phyloP scores from a whole-genome alignment of 2,888 invertebrate genomes.

The Pachydiplax longipennis region DNA sequence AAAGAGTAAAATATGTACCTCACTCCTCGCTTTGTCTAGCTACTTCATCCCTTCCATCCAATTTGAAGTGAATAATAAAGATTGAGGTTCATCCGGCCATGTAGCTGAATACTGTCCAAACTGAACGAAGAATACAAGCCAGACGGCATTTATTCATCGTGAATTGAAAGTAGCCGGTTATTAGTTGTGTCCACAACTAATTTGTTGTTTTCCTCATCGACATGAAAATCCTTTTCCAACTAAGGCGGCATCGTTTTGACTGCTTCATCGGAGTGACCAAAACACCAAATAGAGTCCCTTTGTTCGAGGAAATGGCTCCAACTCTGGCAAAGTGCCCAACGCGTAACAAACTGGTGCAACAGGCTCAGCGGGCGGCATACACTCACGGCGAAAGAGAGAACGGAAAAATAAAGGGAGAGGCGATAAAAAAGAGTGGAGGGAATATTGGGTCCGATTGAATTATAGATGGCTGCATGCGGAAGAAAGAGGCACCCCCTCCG shows the following conservation, averaged over 20 bases:
- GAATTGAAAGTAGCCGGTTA: too few relatives aligned
- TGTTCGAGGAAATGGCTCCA: background rate
- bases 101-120: too few relatives aligned
- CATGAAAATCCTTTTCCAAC: background rate
- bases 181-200: too few relatives aligned
- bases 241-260: background rate
- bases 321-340: background rate
- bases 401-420: background rate
- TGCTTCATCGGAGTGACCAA: background rate
- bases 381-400: background rate
- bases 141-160: too few relatives aligned
- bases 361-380: background rate
- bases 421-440: background rate
- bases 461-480: conserved; percentile 16
- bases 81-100: too few relatives aligned
- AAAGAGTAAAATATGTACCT: too few relatives aligned
- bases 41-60: too few relatives aligned
- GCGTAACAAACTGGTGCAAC: background rate
- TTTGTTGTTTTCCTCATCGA: too few relatives aligned
- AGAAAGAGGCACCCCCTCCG: background rate
- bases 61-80: too few relatives aligned
- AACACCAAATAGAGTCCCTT: background rate
- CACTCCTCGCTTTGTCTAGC: too few relatives aligned
- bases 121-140: too few relatives aligned
- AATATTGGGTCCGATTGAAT: conserved; percentile 42